Conservation (phyloP, 1,140 invertebrate genomes). For the Galendromus occidentalis region DNA sequence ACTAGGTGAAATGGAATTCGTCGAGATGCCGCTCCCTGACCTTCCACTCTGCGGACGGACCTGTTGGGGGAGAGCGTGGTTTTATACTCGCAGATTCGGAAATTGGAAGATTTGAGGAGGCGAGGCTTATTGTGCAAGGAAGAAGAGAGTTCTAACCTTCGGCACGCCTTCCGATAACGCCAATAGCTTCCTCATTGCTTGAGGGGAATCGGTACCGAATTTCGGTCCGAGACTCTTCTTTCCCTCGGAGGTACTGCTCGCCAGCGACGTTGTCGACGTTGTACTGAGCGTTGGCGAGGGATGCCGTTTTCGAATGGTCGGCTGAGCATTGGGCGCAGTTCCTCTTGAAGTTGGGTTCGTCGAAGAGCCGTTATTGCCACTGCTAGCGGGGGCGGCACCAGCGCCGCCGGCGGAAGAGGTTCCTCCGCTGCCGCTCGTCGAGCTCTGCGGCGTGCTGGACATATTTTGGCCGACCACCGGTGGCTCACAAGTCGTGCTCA, state of each 20-base stretch:
- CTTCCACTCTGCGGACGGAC: neutral
- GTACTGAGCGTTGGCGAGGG: conserved; percentile 72
- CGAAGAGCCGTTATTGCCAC: conserved; percentile 14
- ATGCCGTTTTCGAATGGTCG: conserved; percentile 42
- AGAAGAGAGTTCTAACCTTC: neutral
- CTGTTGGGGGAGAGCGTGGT: neutral
- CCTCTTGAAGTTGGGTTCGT: conserved; percentile 19
- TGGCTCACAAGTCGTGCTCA: conserved; percentile 76
- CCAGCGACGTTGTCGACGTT: conserved; percentile 46
- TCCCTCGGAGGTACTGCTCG: conserved; percentile 33
- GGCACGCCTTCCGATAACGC: conserved; percentile 42
- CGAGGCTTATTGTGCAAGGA: neutral
- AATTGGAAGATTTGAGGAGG: too few species aligned
- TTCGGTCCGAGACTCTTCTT: conserved; percentile 32
- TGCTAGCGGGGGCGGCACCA: conserved; percentile 21
- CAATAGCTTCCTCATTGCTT: conserved; percentile 78
- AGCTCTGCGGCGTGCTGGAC: neutral
- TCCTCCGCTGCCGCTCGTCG: neutral
- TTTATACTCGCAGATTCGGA: too few species aligned
- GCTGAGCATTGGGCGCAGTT: neutral
- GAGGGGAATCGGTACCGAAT: conserved; percentile 70
- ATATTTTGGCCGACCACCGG: conserved; percentile 30
- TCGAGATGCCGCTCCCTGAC: neutral
- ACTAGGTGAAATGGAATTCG: neutral
- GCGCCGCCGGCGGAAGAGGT: conserved; percentile 13